These are phyloP conservation scores for Murina feae DNA, from an alignment of 2,113 vertebrate genomes.

Conservation along the genomic window DNA sequence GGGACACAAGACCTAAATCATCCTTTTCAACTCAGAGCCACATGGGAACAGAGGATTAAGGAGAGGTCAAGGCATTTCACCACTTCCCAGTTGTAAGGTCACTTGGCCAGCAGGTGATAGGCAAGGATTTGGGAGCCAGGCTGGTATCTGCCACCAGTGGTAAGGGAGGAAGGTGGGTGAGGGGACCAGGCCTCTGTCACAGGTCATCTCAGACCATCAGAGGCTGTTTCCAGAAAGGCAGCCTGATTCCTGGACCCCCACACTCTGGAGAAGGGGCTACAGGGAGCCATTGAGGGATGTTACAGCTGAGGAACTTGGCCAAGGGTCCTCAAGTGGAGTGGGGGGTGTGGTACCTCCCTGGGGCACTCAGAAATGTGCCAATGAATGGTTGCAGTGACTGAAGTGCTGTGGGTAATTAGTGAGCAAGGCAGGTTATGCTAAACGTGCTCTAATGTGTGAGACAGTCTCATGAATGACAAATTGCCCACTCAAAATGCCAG, in stretches of 20 bases:
- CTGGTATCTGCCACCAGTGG: not conserved
- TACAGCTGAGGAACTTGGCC: not conserved
- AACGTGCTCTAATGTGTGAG: not conserved
- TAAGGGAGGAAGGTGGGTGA: not conserved
- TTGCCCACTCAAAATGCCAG: not conserved
- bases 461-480: not conserved
- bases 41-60: not conserved
- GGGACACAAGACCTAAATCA: not conserved
- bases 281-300: not conserved
- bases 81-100: not conserved
- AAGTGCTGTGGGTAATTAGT: not conserved
- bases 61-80: not conserved
- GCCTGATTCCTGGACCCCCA: not conserved
- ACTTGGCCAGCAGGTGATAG: not conserved
- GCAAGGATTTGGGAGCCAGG: not conserved
- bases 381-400: not conserved
- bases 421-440: not conserved
- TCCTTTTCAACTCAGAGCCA: not conserved
- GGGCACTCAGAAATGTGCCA: not conserved
- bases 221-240: not conserved
- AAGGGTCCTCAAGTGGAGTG: accelerated
- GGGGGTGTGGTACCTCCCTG: not conserved
- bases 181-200: not conserved
- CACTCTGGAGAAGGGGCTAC: not conserved
- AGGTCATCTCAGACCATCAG: not conserved